A percentile compares a stretch with the other conserved stretches of the same genome.
phyloP scores from a whole-genome alignment of 2,888 invertebrate genomes.

The Drosophila phalerata region DNA sequence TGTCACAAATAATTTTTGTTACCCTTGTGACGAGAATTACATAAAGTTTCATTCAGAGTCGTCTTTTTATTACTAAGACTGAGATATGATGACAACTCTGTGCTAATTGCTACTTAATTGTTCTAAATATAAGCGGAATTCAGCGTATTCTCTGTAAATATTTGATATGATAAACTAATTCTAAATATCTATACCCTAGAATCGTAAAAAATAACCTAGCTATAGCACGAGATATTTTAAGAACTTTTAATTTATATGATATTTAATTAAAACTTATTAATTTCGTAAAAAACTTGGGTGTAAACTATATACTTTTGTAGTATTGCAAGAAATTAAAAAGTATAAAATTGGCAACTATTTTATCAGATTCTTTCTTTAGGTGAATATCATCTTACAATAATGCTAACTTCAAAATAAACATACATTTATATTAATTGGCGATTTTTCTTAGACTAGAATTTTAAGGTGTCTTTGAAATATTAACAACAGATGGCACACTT shows the following conservation, averaged over 20 bases:
- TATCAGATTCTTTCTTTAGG: no score
- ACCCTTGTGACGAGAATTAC: background rate
- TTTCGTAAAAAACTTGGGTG: no score
- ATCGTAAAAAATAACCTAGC: background rate
- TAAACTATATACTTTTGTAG: no score
- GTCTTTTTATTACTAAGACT: slow-evolving; percentile 6
- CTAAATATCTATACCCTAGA: background rate
- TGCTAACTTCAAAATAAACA: no score
- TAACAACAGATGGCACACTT: background rate
- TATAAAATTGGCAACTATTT: no score
- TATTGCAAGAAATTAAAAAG: no score
- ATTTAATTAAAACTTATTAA: no score
- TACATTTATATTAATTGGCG: background rate
- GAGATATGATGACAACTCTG: background rate
- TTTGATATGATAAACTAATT: background rate
- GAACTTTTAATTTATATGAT: no score
- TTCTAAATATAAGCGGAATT: slow-evolving; percentile 21
- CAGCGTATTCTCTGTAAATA: background rate
- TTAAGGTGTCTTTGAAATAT: background rate
- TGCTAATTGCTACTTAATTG: slow-evolving; percentile 38
- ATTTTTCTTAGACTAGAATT: background rate
- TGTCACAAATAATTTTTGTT: slow-evolving; percentile 1
- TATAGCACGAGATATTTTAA: no score
- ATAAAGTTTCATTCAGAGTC: slow-evolving; percentile 1
- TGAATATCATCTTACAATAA: no score